Evolutionary conservation across 2,888 invertebrate species (phyloP), one percentile per base, ranked within the genome.

Genomic region (Rhogogaster chlorosoma): DNA sequence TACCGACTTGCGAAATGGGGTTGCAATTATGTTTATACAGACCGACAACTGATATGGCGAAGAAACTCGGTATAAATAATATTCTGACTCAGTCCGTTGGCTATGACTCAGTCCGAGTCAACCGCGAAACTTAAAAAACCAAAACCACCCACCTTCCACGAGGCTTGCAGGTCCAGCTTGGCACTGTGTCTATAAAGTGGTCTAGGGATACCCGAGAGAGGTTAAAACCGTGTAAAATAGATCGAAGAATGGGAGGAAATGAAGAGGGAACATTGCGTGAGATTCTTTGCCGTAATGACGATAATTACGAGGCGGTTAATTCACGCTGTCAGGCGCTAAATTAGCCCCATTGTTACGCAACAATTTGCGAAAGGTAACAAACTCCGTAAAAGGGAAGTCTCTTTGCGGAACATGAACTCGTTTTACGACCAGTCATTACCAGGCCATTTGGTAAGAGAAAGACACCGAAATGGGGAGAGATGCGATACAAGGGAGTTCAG

Each of bases 61-160:
- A 70, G 71, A 70, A 42, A 36, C 77, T 10, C 32, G 87, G 88
- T 90, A 91, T 90, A 91, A 91, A 91, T 91, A 91, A 89, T 89
- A 84, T 84, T 80, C 85, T 91, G 91, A 91, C 87, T 91, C 91
- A 90, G 88, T 73, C 86, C 86, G 87, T 85, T 49, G 32, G 36
- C 32, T 18, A 29, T 53, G 45, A 42, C 42, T 88, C 88, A 88
- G 89, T 91, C 12, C 10, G 91, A 91, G 88, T 91, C 91, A 91
- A 91, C 89, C 88, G 85, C 88, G 87, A 89, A 90, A 88, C 87
- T 88, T 53, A n/a, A 49, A 77, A 77, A 77, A 77, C 45, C 3
- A 29, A 77, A 77, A 45, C 71, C 42, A 36, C 70, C 71, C 42
- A 73, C 38, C 71, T 29, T 32, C 32, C 32, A 32, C n/a, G 26